Conservation (phyloP, 2,888 invertebrate genomes). For the Drosophila trichaetosa region DNA sequence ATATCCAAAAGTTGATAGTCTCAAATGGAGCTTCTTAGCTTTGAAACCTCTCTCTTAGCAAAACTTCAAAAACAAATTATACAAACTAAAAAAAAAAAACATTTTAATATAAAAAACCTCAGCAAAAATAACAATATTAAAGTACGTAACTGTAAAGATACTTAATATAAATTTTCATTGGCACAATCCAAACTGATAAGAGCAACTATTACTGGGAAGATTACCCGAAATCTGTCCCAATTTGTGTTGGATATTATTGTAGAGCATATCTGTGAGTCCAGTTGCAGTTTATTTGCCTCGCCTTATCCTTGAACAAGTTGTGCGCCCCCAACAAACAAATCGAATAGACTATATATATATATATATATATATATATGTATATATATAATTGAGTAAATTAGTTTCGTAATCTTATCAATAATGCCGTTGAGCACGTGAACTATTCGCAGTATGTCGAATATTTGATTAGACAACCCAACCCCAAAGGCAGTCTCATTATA, state of each 20-base stretch:
- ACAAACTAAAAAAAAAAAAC: background rate
- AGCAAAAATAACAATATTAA: background rate
- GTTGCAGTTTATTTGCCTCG: slow-evolving; percentile 1
- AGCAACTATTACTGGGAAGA: background rate
- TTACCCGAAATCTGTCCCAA: background rate
- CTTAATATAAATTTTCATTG: background rate
- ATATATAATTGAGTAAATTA: slow-evolving; percentile 55
- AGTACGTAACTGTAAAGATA: background rate
- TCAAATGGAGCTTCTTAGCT: background rate
- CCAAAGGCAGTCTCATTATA: background rate
- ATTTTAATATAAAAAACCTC: background rate
- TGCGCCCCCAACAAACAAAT: slow-evolving; percentile 25
- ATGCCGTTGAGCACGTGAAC: slow-evolving; percentile 50
- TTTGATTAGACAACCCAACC: slow-evolving; percentile 16
- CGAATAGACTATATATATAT: slow-evolving; percentile 19
- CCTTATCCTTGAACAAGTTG: slow-evolving; percentile 44
- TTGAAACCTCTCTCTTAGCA: no score
- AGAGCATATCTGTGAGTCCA: slow-evolving; percentile 16
- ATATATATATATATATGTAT: background rate
- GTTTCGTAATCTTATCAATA: slow-evolving; percentile 52
- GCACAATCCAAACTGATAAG: slow-evolving; percentile 2
- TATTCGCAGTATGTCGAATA: slow-evolving; percentile 1
- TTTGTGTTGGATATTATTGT: background rate
- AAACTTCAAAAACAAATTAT: background rate
- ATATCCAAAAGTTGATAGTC: background rate